Evolutionary conservation across 2,888 invertebrate genomes (phyloP).

Genomic region (Maniola hyperantus): DNA sequence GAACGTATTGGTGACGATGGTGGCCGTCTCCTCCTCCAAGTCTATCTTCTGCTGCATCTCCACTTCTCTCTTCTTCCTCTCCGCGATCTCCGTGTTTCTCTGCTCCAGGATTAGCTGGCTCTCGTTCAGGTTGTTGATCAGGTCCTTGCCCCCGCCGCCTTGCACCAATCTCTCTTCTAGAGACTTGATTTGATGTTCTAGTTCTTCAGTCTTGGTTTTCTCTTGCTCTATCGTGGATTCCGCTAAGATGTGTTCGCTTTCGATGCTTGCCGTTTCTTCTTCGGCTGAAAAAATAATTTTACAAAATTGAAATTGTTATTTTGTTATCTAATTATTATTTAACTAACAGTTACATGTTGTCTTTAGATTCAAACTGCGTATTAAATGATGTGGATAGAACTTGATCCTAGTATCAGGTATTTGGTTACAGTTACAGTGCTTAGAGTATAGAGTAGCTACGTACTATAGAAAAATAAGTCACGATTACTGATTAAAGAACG

Average conservation of each 20-base stretch:
- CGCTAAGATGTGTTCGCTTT: constrained; percentile 74
- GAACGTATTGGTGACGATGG: constrained; percentile 95
- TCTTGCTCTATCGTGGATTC: constrained; percentile 85
- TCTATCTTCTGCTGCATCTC: constrained; percentile 98
- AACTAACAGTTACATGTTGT: background rate
- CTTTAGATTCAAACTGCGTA: background rate
- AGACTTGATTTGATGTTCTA: constrained; percentile 90
- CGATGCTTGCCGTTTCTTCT: constrained; percentile 70
- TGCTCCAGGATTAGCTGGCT: constrained; percentile 95
- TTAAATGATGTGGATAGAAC: background rate
- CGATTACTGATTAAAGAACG: background rate
- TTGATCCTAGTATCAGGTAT: background rate
- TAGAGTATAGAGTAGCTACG: too few species aligned
- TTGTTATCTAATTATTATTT: background rate
- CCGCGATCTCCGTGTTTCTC: constrained; percentile 91
- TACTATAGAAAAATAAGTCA: background rate
- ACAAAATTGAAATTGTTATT: background rate
- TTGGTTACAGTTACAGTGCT: constrained; percentile 8
- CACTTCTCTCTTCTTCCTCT: constrained; percentile 92
- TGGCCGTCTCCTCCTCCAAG: constrained; percentile 95
- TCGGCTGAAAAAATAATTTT: constrained; percentile 50
- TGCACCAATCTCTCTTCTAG: constrained; percentile 97
- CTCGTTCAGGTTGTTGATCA: constrained; percentile 97
- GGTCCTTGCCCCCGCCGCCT: constrained; percentile 89
- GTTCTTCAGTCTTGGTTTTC: constrained; percentile 87